Conservation (phyloP, 2,113 vertebrate genomes). For the Odobenus rosmarus region DNA sequence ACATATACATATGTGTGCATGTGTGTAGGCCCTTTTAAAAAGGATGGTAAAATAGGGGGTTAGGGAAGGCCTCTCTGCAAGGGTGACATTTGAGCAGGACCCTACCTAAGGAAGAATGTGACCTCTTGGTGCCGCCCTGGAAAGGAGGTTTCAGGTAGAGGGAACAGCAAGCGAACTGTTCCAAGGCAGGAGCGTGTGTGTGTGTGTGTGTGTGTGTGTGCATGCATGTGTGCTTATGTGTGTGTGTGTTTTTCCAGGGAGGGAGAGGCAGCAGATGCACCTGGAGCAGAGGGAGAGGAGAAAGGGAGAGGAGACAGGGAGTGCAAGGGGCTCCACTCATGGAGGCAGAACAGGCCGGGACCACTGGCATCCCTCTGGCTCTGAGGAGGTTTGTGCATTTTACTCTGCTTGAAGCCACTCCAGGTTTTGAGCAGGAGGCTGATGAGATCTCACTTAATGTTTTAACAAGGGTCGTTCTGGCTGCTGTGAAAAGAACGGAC, state of each 20-base stretch:
- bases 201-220: rapidly evolving
- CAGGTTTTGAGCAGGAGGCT: neutral
- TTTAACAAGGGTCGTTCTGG: neutral
- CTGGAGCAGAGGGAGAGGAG: neutral
- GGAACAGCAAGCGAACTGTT: neutral
- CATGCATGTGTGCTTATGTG: neutral
- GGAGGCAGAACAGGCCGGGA: rapidly evolving
- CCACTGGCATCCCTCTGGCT: neutral
- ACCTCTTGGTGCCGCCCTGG: neutral
- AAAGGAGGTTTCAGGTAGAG: neutral
- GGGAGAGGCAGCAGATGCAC: rapidly evolving
- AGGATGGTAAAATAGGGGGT: neutral
- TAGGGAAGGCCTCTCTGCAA: neutral
- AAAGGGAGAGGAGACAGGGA: neutral
- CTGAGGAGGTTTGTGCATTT: neutral
- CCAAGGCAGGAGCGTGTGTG: neutral
- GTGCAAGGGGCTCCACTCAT: neutral
- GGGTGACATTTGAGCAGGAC: neutral
- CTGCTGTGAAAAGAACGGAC: neutral
- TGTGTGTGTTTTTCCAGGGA: neutral
- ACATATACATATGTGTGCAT: neutral
- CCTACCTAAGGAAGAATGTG: neutral
- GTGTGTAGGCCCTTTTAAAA: neutral
- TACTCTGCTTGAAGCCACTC: neutral
- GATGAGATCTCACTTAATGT: neutral